Base-by-base conservation (phyloP, 2,797 vertebrate species). In the Florisuga fusca region DNA sequence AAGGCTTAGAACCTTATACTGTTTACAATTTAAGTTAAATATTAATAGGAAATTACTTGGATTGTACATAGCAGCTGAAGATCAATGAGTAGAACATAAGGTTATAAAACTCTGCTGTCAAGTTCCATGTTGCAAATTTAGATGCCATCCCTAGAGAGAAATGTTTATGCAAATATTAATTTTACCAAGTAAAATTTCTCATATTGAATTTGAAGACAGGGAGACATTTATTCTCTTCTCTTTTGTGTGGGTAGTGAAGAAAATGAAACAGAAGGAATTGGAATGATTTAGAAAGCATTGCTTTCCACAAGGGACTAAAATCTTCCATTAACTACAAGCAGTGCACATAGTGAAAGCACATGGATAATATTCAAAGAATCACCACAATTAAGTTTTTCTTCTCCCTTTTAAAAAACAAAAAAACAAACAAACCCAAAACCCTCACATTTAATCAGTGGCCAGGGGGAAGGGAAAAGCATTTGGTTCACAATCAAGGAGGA, bases 121-220 rank as follows among this genome's bases (percentile, higher is more conserved):
- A 59, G 33, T 61, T 91, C 18, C 29, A 45, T 15, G 22, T 41
- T 61, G 26, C 46, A 85, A 85, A 90, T 83, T 84, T 58, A 75
- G 38, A 73, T 82, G 55, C 19, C 48, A 81, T 87, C n/a, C 50
- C 55, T 33, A 78, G 34, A 68, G 75, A 88, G 34, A 95, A 91
- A 92, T 83, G 31, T 87, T 87, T 92, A 88, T 9, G 1, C 34
- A 90, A 94, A 90, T 59, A 92, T 6, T 43, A 17, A 50, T 85
- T 95, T 93, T 19, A 91, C 90, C 27, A 50, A 85, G n/a, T 72
- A 63, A 91, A 84, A 90, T 58, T 15, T 57, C 34, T 93, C 48
- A 91, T 85, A 94, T 29, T 87, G 33, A 90, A 94, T 94, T 64
- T 93, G 68, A 89, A 88, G 27, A 41, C 10, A 68, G 15, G 38